Evolutionary conservation across 2,797 vertebrate species (phyloP).

Genomic region (Stomatorhinus walkeri): DNA sequence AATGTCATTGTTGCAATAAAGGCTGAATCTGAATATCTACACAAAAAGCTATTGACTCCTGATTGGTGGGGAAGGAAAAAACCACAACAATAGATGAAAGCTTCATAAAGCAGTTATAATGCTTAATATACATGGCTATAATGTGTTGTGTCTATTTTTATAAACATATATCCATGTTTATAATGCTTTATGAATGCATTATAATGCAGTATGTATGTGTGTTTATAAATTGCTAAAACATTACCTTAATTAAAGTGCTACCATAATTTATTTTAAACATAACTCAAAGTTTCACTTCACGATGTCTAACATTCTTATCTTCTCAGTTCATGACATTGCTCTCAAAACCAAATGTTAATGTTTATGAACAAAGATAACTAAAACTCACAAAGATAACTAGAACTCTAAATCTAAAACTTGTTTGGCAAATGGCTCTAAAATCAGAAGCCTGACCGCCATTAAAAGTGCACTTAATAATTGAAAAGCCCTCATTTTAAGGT

Average conservation of each 20-base stretch:
- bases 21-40: too few species aligned
- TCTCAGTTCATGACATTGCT: background rate
- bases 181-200: background rate
- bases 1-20: too few species aligned
- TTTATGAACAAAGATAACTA: background rate
- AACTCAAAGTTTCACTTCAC: background rate
- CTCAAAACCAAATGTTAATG: background rate
- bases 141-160: background rate
- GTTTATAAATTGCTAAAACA: background rate
- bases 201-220: background rate
- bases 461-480: background rate
- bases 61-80: too few species aligned
- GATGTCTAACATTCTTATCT: background rate
- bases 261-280: background rate
- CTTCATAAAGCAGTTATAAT: background rate
- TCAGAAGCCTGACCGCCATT: background rate
- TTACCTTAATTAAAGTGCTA: background rate
- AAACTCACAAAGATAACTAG: background rate
- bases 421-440: background rate
- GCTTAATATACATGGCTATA: background rate
- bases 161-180: background rate
- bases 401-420: background rate
- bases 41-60: too few species aligned
- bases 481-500: background rate
- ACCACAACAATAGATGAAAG: background rate